These are phyloP conservation scores for Barypeithes pellucidus DNA, from an alignment of 2,888 invertebrate species.

Conservation along the genomic window DNA sequence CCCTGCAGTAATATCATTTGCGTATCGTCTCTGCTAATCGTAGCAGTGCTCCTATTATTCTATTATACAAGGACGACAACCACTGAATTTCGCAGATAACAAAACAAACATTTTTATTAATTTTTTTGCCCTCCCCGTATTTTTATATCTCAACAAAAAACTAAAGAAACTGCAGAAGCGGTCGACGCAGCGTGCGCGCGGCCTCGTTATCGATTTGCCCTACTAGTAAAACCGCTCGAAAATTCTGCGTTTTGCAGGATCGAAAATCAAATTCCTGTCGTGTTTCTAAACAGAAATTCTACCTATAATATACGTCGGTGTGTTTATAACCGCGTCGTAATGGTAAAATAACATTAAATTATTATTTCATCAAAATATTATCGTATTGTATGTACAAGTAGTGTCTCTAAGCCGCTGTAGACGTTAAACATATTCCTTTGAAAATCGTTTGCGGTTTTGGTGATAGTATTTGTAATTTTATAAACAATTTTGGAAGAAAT, in stretches of 20 bases:
- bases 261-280: slow-evolving; percentile 34
- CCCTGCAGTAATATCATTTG: too few species aligned
- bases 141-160: slow-evolving; percentile 2
- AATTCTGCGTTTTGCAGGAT: slow-evolving; percentile 28
- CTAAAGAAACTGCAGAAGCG: slow-evolving; percentile 9
- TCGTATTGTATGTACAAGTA: not conserved
- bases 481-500: slow-evolving; percentile 44
- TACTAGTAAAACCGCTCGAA: slow-evolving; percentile 30
- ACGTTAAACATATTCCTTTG: not conserved
- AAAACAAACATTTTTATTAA: not conserved
- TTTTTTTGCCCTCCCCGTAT: slow-evolving; percentile 3
- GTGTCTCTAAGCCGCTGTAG: not conserved
- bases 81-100: too few species aligned
- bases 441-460: not conserved
- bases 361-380: slow-evolving; percentile 6
- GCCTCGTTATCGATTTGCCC: slow-evolving; percentile 52
- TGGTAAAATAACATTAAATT: slow-evolving; percentile 11
- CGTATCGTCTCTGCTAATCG: too few species aligned
- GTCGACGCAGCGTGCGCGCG: slow-evolving; percentile 24
- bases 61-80: too few species aligned
- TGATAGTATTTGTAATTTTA: not conserved
- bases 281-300: not conserved
- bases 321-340: slow-evolving; percentile 12
- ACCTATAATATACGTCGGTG: slow-evolving; percentile 4
- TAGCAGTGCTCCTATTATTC: too few species aligned